These are phyloP conservation scores for Carassius gibelio DNA, from an alignment of 2,113 vertebrate genomes.

Conservation along the genomic window DNA sequence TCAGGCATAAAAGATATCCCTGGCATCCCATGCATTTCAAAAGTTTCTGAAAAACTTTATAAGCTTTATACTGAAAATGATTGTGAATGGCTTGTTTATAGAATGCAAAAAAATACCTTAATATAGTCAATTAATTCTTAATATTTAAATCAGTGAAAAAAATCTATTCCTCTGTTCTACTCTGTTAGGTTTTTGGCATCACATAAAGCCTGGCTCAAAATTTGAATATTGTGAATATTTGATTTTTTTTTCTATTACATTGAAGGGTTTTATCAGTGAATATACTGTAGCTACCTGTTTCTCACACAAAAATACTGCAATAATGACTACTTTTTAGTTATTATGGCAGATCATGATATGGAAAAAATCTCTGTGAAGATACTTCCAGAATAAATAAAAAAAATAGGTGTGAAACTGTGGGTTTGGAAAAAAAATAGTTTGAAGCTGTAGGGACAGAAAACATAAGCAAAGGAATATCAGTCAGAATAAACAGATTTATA, in stretches of 20 bases:
- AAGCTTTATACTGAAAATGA: too few relatives aligned
- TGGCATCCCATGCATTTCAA: not conserved
- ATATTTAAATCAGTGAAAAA: not conserved
- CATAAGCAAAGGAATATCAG: not conserved
- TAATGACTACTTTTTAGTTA: not conserved
- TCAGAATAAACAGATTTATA: not conserved
- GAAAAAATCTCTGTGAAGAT: too few relatives aligned
- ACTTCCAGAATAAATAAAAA: not conserved
- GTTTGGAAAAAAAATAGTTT: not conserved
- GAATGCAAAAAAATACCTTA: not conserved
- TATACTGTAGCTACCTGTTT: not conserved
- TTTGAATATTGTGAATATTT: not conserved
- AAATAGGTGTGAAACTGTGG: too few relatives aligned
- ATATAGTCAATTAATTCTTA: not conserved
- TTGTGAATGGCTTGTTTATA: not conserved
- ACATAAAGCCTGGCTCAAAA: too few relatives aligned
- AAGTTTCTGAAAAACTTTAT: not conserved
- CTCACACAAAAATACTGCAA: not conserved
- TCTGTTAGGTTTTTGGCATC: too few relatives aligned
- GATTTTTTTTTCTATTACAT: not conserved
- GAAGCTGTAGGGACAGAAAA: not conserved
- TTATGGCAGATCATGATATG: not conserved
- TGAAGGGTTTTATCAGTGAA: not conserved
- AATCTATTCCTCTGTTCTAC: not conserved
- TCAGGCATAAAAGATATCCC: not conserved